Conservation (phyloP, 2,113 vertebrate genomes). For the Vidua chalybeata region DNA sequence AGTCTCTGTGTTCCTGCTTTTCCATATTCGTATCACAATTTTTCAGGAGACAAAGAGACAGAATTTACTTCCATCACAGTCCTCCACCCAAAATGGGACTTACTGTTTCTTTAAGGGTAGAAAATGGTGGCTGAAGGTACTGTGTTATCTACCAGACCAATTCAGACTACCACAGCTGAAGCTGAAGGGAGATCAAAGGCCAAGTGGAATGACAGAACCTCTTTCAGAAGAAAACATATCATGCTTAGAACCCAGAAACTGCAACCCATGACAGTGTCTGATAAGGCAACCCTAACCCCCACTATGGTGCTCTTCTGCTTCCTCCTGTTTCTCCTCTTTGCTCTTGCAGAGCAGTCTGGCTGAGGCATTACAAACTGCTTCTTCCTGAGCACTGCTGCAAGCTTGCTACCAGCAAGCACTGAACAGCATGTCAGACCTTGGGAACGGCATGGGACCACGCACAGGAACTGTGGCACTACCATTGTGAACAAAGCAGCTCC, state of each 20-base stretch:
- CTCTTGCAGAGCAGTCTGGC: neutral
- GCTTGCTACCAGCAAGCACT: neutral
- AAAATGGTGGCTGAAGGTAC: neutral
- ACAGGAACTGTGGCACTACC: neutral
- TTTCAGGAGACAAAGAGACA: neutral
- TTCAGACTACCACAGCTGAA: neutral
- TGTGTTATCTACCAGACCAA: neutral
- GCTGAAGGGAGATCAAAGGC: neutral
- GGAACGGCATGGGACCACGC: neutral
- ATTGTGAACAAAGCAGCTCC: neutral
- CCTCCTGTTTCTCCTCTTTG: neutral
- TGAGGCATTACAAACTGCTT: neutral
- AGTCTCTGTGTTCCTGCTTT: neutral
- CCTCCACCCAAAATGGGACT: neutral
- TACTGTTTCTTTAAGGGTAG: neutral
- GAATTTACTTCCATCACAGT: neutral
- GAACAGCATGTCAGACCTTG: neutral
- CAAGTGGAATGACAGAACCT: neutral
- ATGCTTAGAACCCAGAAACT: neutral
- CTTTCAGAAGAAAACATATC: neutral
- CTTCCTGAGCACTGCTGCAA: neutral
- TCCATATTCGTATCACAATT: neutral
- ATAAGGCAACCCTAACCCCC: neutral
- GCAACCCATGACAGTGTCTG: neutral
- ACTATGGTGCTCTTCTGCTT: neutral